Base-by-base conservation (phyloP, 2,888 invertebrate species). In the Drosophila paramelanica region DNA sequence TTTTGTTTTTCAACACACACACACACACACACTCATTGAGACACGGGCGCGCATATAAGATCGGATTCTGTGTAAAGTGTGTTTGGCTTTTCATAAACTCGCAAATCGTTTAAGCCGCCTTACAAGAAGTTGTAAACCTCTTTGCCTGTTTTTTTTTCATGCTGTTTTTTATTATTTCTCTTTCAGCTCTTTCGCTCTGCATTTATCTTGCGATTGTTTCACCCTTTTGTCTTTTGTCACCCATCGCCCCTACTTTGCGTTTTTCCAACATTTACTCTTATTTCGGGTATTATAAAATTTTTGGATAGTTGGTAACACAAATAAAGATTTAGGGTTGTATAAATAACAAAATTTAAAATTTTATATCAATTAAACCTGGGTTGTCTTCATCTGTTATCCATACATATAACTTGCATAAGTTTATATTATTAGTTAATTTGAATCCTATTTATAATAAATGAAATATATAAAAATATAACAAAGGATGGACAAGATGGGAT, bases 81-180 rank as follows among this genome's bases (percentile, higher is more conserved):
- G 74, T 78, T 85, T 87, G 84, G 82, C 82, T 86, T 88, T 85
- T 75, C 77, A 86, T 88, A 88, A 85, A 81, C 88, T 88, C 77
- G 71, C 81, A 86, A 86, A 86, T 88, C 85, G 85, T 70, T 86
- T 86, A 88, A 86, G 85, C 85, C 85, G 77, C 72, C 85, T 86
- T 88, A 72, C 81, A 85, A 86, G 82, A 88, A 81, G 70, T 77
- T 85, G 84, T 84, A 87, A 85, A 82, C 88, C 88, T 78, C 88
- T 81, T 87, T 79, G 69, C 51, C 67, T 66, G 51, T 61, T 61
- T 49, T 61, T 61, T 49, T 60, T 51, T 31, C 27, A 10, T 27
- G 10, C 36, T n/a, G n/a, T 31, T 42, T 43, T 39, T 17, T 45
- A 39, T 51, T 50, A 25, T 33, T 56, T 66, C 52, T 53, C 67